Conservation (phyloP, 2,888 invertebrate genomes). For the Blera fallax region DNA sequence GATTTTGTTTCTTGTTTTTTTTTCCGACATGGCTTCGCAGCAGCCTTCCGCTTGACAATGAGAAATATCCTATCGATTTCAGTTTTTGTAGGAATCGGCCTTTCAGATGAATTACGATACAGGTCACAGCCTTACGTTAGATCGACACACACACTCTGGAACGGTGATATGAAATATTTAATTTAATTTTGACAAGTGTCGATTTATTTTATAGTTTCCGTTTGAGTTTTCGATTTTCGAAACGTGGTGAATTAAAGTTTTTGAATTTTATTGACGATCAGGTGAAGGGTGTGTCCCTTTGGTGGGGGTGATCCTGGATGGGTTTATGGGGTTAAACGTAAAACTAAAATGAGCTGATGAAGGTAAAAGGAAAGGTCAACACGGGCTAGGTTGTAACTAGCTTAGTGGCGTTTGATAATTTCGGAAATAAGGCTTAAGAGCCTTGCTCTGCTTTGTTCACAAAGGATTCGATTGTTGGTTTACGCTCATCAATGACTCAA, state of each 20-base stretch:
- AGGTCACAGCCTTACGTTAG: neutral
- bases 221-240: neutral
- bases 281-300: too few species aligned
- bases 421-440: too few species aligned
- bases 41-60: slow-evolving; percentile 12
- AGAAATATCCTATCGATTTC: slow-evolving; percentile 6
- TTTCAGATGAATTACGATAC: neutral
- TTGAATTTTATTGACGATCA: neutral
- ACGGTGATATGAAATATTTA: slow-evolving; percentile 10
- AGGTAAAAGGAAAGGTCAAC: too few species aligned
- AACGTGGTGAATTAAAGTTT: neutral
- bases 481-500: too few species aligned
- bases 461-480: too few species aligned
- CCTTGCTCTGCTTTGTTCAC: too few species aligned
- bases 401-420: too few species aligned
- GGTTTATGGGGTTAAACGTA: too few species aligned
- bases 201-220: slow-evolving; percentile 21
- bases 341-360: too few species aligned
- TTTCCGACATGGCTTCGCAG: neutral
- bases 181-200: slow-evolving; percentile 26
- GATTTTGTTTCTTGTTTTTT: neutral
- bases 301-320: too few species aligned
- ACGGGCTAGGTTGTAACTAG: too few species aligned
- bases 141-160: neutral
- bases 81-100: neutral